Evolutionary conservation across 2,888 invertebrate genomes (phyloP).

Genomic region (Hermaeophaga mercurialis): DNA sequence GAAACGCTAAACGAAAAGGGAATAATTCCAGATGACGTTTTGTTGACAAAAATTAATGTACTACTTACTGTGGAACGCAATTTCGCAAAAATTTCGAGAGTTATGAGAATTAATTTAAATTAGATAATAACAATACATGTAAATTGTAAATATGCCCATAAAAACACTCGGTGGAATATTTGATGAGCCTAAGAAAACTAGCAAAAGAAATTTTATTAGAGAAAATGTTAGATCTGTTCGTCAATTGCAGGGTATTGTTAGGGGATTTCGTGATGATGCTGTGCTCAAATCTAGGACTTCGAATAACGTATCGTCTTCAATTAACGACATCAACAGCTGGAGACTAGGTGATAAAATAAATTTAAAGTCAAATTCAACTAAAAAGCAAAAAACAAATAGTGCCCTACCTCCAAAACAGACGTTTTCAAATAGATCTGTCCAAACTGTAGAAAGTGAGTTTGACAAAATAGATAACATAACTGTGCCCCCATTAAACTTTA

Average conservation of each 20-base stretch:
- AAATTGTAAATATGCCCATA: slow-evolving; percentile 19
- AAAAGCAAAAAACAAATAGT: background rate
- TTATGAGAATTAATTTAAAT: no score
- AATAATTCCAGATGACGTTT: no score
- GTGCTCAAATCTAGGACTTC: slow-evolving; percentile 11
- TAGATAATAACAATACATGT: no score
- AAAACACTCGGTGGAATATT: slow-evolving; percentile 21
- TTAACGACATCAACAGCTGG: background rate
- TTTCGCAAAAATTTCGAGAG: no score
- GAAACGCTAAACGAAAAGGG: no score
- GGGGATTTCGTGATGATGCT: background rate
- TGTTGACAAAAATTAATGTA: no score
- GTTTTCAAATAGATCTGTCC: slow-evolving; percentile 17
- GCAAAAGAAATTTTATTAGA: slow-evolving; percentile 19
- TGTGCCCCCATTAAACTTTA: background rate
- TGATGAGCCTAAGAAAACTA: slow-evolving; percentile 13
- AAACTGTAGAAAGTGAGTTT: slow-evolving; percentile 4
- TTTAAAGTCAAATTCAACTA: background rate
- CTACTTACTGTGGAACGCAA: no score
- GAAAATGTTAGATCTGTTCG: slow-evolving; percentile 16
- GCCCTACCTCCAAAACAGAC: background rate
- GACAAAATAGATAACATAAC: background rate
- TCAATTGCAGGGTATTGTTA: slow-evolving; percentile 11
- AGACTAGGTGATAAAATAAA: background rate
- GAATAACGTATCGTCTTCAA: slow-evolving; percentile 2